Conservation (phyloP, 2,797 vertebrate species). For the Kryptopterus vitreolus region DNA sequence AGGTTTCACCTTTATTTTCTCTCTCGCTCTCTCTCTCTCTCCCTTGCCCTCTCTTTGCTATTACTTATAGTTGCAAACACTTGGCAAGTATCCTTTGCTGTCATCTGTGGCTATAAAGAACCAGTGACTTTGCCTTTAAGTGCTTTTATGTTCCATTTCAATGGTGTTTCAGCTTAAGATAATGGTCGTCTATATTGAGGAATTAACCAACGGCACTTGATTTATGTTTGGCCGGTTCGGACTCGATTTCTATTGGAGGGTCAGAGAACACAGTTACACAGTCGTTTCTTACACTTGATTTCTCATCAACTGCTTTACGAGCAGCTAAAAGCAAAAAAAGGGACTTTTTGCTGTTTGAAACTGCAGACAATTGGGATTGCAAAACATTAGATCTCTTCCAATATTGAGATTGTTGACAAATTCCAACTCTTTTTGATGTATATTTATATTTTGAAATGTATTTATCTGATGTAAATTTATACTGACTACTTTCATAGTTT, state of each 20-base stretch:
- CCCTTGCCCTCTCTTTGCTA: constrained; percentile 15
- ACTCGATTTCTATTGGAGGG: constrained; percentile 9
- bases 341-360: background rate
- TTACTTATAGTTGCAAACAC: constrained; percentile 23
- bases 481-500: no score
- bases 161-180: constrained; percentile 47
- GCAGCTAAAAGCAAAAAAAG: background rate
- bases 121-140: constrained; percentile 34
- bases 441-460: no score
- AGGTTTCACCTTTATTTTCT: background rate
- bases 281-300: constrained; percentile 4
- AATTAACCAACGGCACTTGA: constrained; percentile 43
- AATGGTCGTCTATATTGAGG: constrained; percentile 38
- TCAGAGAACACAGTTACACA: constrained; percentile 30
- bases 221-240: constrained; percentile 43
- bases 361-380: background rate
- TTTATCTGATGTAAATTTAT: no score
- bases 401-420: no score
- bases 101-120: constrained; percentile 39
- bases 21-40: background rate
- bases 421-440: background rate
- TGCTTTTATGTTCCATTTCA: constrained; percentile 45
- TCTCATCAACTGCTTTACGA: constrained; percentile 16
- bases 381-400: no score
- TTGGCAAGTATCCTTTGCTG: constrained; percentile 38